Evolutionary conservation across 2,797 vertebrate genomes (phyloP).

Genomic region (Chiloscyllium punctatum): DNA sequence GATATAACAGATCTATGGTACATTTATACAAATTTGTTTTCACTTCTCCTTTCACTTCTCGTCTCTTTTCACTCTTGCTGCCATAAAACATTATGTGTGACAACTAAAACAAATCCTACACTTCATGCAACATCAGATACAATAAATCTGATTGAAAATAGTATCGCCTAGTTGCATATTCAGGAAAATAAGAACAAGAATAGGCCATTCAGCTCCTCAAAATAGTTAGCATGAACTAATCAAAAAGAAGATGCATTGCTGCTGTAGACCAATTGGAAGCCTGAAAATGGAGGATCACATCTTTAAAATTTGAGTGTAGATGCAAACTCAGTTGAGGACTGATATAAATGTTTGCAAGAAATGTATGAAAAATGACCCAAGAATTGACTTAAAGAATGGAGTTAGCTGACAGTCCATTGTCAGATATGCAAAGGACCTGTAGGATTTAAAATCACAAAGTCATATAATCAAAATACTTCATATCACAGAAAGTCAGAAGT

Average conservation of each 20-base stretch:
- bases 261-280: neutral
- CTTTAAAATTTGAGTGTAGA: neutral
- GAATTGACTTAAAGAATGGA: neutral
- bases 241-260: neutral
- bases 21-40: too few species aligned
- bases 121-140: neutral
- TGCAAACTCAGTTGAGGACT: neutral
- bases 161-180: neutral
- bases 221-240: neutral
- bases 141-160: neutral
- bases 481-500: neutral
- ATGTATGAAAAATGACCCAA: neutral
- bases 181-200: neutral
- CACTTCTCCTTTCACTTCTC: too few species aligned
- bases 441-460: neutral
- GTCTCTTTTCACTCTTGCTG: neutral
- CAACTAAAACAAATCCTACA: neutral
- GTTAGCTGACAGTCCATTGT: neutral
- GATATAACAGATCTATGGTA: too few species aligned
- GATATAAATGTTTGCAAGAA: neutral
- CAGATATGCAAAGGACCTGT: neutral
- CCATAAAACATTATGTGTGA: neutral
- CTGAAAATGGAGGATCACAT: neutral
- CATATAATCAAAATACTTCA: neutral
- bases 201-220: neutral